Base-by-base conservation (phyloP, 2,113 vertebrate species). In the Alexandromys fortis region DNA sequence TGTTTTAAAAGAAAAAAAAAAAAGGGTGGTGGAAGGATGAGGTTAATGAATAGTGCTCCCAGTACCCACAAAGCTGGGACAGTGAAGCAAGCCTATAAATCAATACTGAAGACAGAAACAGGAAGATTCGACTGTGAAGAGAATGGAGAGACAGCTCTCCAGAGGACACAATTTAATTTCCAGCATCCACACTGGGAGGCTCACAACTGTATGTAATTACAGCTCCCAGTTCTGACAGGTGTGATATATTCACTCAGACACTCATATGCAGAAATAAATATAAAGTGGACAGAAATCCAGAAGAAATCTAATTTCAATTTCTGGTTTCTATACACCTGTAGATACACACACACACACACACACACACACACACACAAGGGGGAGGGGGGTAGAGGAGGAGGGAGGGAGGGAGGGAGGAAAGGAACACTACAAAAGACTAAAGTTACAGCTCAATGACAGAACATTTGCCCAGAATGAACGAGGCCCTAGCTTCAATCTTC, bases 331-430 rank as follows among this genome's bases (percentile, higher is more conserved):
- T 42, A 76, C 28, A 45, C 73, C 42, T 42, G 4, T 42, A 12
- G 38, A 47, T 38, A 49, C 13, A 47, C 0, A 49, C 3, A 24
- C 35, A 61, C 12, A 61, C 52, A 38, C 30, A n/a, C 8, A 47
- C 1, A 47, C 5, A 21, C 33, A 58, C 21, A 58, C 33, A n/a
- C 33, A 22, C 17, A 10, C 33, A 12, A 0, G 21, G 12, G 24
- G 0, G 13, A n/a, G 28, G 3, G 61, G 6, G 7, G 7, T 0
- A 24, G 22, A 2, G 19, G 7, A 5, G 8, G 61, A 21, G 63
- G 28, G 16, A 17, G 47, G 19, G 8, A n/a, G 13, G 45, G 12
- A 85, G 22, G 38, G 3, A 45, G n/a, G 24, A 11, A 45, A 0
- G 14, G 14, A 49, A 11, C 11, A 19, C 13, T 21, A 22, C 47